phyloP scores from a whole-genome alignment of 2,797 vertebrate genomes.

The Bradypodion pumilum region DNA sequence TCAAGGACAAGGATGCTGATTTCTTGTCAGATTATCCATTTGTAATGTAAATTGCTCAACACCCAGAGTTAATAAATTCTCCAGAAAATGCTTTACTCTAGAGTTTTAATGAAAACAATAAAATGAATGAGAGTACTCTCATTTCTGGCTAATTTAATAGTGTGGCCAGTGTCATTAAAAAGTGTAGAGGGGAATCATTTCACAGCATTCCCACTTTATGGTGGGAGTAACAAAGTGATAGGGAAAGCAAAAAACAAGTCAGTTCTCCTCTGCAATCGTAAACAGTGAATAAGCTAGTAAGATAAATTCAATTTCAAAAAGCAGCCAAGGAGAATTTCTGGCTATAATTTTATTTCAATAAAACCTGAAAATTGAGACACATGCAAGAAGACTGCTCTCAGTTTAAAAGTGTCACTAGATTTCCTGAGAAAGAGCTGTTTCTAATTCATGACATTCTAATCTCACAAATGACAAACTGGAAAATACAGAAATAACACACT shows the following conservation, averaged over 20 bases:
- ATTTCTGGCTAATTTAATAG: background rate
- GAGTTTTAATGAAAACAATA: slow-evolving; percentile 38
- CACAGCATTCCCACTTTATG: background rate
- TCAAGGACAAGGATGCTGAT: slow-evolving; percentile 84
- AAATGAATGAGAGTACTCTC: slow-evolving; percentile 36
- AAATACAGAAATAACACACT: slow-evolving; percentile 33
- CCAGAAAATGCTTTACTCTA: slow-evolving; percentile 39
- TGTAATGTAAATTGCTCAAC: slow-evolving; percentile 82
- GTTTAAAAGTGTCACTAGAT: slow-evolving; percentile 34
- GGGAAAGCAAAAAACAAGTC: slow-evolving; percentile 59
- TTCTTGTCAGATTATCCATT: slow-evolving; percentile 82
- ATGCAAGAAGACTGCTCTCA: slow-evolving; percentile 41
- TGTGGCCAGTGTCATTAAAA: too few relatives aligned
- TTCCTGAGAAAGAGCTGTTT: slow-evolving; percentile 36
- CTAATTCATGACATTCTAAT: slow-evolving; percentile 37
- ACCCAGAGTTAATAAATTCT: slow-evolving; percentile 69
- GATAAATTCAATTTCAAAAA: slow-evolving; percentile 40
- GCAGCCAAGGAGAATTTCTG: slow-evolving; percentile 65
- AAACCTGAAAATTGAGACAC: slow-evolving; percentile 53
- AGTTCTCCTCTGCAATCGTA: slow-evolving; percentile 54
- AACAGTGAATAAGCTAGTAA: slow-evolving; percentile 50
- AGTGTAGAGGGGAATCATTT: background rate
- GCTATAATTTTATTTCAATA: slow-evolving; percentile 25
- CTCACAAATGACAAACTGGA: slow-evolving; percentile 38
- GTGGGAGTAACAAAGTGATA: background rate